Base-by-base conservation (phyloP, 2,797 vertebrate species). In the Borostomias antarcticus region DNA sequence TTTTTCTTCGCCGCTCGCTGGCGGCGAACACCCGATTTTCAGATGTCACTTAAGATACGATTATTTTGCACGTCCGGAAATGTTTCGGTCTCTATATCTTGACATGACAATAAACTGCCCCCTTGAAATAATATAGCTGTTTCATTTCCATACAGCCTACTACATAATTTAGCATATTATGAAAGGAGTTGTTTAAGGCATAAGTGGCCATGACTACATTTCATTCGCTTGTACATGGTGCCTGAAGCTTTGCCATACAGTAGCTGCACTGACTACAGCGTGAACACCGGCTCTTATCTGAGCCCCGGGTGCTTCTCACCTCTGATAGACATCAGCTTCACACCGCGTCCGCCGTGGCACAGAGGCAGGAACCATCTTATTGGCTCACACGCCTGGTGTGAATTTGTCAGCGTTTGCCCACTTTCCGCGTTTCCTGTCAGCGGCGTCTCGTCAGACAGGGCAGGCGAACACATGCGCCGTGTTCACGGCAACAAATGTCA, bases 11-110 rank as follows among this genome's bases (percentile, higher is more conserved):
- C 7, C 17, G n/a, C 15, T 8, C 25, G 13, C 35, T 17, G 21
- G 23, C 15, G 35, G 37, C 43, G 5, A 59, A 30, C 25, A 28
- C 17, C 23, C 7, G 57, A 40, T 57, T 28, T 57, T 43, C 50
- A 74, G 67, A 62, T 69, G 63, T 64, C 57, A 57, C 51, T 62
- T 52, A 7, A 69, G 62, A 78, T 62, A 66, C 67, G 61, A 70
- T 54, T 61, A 40, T n/a, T 82, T 85, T 85, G 76, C 80, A 78
- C 82, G 54, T 30, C 73, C 80, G 77, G 72, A 85, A 80, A 71
- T 54, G 57, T 35, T 59, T 58, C 60, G 7, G 4, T 80, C 77
- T 75, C 64, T 71, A 21, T 21, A 33, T 57, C 15, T 5, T 43
- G 40, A 43, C 11, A 43, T 43, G 40, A n/a, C 40, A 43, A 43